Base-by-base conservation (phyloP, 1,140 invertebrate species). In the Batillaria attramentaria region DNA sequence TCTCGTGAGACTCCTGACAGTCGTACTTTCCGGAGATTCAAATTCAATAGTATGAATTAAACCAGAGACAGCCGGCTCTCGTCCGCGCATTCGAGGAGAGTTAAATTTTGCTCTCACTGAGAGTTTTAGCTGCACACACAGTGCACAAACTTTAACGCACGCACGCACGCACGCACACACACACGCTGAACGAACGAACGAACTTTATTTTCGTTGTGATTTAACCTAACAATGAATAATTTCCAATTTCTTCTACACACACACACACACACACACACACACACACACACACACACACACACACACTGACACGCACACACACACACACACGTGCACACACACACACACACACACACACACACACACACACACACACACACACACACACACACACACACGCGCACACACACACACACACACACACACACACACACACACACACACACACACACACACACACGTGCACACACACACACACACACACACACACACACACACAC, bases 251-350 rank as follows among this genome's bases (percentile, higher is more conserved):
- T n/a, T n/a, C n/a, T 28, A 62, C 10, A 62, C 10, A 16, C n/a
- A 62, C 57, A 62, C 57, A 62, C 10, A 16, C 57, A 62, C n/a
- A 62, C 57, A 16, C 57, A 62, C 57, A 62, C 57, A 62, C 57
- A 62, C 57, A 62, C 57, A 62, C 57, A 62, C 57, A 62, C 57
- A 62, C 57, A 16, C n/a, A 62, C n/a, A 62, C 57, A 28, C 8
- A 28, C n/a, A 28, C 10, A 28, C 57, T 28, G 57, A 18, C 10
- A 5, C 20, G 31, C 57, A 62, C 57, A 62, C 57, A 62, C 57
- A 62, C 57, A 62, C 57, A 62, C 57, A 62, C 57, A 62, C 57
- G 31, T 31, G 31, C 57, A 62, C 57, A 62, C 57, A 62, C 57
- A 62, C 57, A 28, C 57, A 28, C 57, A 28, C 57, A 28, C 57